Percentiles rank a stretch among this genome's conserved stretches.
These are phyloP conservation scores for Spheniscus humboldti DNA, from an alignment of 2,797 vertebrate species.

Conservation along the genomic window DNA sequence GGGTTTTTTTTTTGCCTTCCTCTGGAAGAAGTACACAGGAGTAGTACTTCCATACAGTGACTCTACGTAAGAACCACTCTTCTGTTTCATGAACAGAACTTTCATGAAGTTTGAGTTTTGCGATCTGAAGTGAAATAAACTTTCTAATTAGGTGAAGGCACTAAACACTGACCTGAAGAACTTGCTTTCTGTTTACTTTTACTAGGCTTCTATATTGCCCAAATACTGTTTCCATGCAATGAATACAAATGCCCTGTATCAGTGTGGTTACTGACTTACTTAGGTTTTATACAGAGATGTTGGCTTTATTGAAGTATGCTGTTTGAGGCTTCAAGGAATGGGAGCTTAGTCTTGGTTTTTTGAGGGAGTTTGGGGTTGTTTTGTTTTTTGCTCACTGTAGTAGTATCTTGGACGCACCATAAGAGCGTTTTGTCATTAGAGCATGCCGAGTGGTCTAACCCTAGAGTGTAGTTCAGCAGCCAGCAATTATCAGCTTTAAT, in stretches of 20 bases:
- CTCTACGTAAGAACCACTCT: not conserved
- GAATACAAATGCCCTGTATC: not conserved
- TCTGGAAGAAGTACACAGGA: not conserved
- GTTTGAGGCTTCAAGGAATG: not conserved
- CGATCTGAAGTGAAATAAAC: not conserved
- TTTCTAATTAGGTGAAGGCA: not conserved
- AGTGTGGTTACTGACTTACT: not conserved
- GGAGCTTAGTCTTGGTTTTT: not conserved
- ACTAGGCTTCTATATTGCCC: not conserved
- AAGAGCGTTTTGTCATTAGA: not conserved
- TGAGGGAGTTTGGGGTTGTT: not conserved
- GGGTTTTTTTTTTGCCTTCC: not conserved
- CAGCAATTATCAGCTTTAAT: rapidly evolving
- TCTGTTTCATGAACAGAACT: not conserved
- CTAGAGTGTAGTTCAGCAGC: rapidly evolving
- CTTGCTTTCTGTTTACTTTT: not conserved
- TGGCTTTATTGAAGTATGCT: not conserved
- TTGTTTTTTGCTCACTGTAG: not conserved
- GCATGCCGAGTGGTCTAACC: not conserved
- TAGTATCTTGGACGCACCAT: rapidly evolving
- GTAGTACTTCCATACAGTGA: not conserved
- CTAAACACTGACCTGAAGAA: not conserved
- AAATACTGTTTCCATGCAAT: not conserved
- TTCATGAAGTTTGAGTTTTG: not conserved
- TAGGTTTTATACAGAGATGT: not conserved